Percentiles rank a stretch among this genome's conserved stretches.
These are phyloP conservation scores for Amphimallon solstitiale DNA, from an alignment of 2,888 invertebrate genomes.

Conservation along the genomic window DNA sequence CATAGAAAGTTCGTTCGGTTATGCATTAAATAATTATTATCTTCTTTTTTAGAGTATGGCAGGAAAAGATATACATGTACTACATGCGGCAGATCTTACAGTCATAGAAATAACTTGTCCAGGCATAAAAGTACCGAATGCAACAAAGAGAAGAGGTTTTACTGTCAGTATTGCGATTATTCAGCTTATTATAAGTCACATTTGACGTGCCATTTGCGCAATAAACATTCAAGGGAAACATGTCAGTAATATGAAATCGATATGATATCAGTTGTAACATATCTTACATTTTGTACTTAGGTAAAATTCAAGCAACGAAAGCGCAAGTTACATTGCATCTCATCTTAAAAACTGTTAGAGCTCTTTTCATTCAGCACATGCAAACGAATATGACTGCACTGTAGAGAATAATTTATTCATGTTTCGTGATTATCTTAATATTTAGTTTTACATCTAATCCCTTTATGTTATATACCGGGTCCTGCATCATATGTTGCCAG, in stretches of 20 bases:
- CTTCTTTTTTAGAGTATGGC: constrained; percentile 5
- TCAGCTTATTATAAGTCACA: constrained; percentile 41
- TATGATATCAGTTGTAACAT: neutral
- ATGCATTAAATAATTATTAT: neutral
- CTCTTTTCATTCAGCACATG: no score
- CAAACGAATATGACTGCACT: no score
- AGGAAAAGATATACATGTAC: constrained; percentile 50
- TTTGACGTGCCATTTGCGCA: constrained; percentile 36
- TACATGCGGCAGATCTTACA: constrained; percentile 56
- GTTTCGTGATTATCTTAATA: no score
- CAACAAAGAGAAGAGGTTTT: constrained; percentile 48
- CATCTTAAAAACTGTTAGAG: no score
- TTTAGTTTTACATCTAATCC: no score
- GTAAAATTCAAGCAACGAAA: no score
- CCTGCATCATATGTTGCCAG: no score
- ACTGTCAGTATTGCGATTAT: constrained; percentile 38
- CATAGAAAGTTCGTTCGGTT: neutral
- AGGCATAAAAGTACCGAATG: constrained; percentile 58
- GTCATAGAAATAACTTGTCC: constrained; percentile 55
- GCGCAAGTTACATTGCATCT: no score
- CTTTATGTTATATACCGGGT: no score
- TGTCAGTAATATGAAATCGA: neutral
- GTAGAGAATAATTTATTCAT: no score
- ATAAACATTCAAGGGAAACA: constrained; percentile 27
- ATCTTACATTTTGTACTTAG: neutral